A percentile compares a stretch with the other conserved stretches of the same genome.
These are phyloP conservation scores for Arenaria interpres DNA, from an alignment of 2,113 vertebrate genomes.

Conservation along the genomic window DNA sequence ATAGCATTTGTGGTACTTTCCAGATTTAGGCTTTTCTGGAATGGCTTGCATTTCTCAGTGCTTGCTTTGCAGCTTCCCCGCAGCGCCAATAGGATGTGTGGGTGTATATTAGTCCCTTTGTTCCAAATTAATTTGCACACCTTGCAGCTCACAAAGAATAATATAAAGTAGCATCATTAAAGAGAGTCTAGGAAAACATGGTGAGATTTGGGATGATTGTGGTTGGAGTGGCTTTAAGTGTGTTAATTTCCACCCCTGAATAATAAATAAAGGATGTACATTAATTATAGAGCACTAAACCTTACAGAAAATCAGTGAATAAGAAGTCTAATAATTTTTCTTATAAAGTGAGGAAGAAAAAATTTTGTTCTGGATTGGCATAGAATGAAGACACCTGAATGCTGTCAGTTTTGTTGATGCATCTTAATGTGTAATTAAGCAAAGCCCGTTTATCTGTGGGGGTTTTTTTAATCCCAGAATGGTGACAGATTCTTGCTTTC, in stretches of 20 bases:
- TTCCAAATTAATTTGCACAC: slow-evolving; percentile 25
- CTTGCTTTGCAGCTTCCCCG: slow-evolving; percentile 53
- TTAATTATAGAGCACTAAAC: neutral
- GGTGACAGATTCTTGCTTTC: neutral
- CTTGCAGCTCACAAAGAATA: neutral
- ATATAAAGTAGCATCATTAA: neutral
- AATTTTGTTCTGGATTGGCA: neutral
- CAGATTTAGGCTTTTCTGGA: slow-evolving; percentile 25
- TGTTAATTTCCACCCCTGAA: neutral
- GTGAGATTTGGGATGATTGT: neutral
- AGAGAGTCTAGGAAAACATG: neutral
- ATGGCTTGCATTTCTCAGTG: slow-evolving; percentile 17
- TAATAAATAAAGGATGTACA: neutral
- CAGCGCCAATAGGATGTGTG: neutral
- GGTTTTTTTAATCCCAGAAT: neutral
- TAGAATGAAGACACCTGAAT: neutral
- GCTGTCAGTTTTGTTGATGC: neutral
- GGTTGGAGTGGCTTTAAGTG: neutral
- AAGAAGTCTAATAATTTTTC: neutral
- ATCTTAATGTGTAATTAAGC: neutral
- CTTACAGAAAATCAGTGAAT: neutral
- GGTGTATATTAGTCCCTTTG: neutral
- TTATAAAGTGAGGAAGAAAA: neutral
- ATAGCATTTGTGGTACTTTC: neutral
- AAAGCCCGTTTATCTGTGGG: neutral